Evolutionary conservation across 1,140 invertebrate species (phyloP).

Genomic region (Leptinotarsa defecta): DNA sequence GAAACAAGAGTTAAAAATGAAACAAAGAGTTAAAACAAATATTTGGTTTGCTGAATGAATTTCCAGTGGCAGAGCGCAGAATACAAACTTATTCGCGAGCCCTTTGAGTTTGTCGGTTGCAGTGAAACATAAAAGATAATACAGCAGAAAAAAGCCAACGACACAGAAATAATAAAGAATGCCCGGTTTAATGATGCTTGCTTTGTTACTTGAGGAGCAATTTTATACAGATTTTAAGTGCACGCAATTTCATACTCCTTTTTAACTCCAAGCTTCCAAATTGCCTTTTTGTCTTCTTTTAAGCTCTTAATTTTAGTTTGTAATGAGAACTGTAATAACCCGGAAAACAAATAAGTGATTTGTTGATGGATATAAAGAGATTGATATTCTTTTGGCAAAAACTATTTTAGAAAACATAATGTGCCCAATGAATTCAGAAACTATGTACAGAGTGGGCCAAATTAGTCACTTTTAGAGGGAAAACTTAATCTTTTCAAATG

Average conservation of each 20-base stretch:
- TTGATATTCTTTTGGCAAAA: too few species aligned
- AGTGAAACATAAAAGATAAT: conserved; percentile 45
- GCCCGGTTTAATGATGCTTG: conserved; percentile 42
- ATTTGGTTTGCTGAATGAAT: conserved; percentile 17
- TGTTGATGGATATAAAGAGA: too few species aligned
- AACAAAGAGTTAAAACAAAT: conserved; percentile 22
- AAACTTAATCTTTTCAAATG: too few species aligned
- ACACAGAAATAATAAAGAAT: conserved; percentile 46
- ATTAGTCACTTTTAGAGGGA: too few species aligned
- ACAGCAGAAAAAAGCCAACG: conserved; percentile 43
- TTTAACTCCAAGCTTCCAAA: conserved; percentile 10
- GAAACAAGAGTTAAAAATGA: neutral
- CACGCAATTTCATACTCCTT: conserved; percentile 34
- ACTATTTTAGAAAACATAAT: too few species aligned
- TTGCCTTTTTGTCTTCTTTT: conserved; percentile 22
- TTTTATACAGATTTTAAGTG: conserved; percentile 33
- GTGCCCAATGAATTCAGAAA: too few species aligned
- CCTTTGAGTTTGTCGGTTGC: conserved; percentile 38
- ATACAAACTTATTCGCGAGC: conserved; percentile 39
- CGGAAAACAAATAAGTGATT: too few species aligned
- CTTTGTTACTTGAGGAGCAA: conserved; percentile 31
- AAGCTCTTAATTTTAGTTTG: conserved; percentile 8
- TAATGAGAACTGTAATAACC: neutral
- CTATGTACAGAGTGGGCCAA: too few species aligned
- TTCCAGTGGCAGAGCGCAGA: conserved; percentile 19